Evolutionary conservation across 2,888 invertebrate genomes (phyloP).

Genomic region (Brachylomia viminalis): DNA sequence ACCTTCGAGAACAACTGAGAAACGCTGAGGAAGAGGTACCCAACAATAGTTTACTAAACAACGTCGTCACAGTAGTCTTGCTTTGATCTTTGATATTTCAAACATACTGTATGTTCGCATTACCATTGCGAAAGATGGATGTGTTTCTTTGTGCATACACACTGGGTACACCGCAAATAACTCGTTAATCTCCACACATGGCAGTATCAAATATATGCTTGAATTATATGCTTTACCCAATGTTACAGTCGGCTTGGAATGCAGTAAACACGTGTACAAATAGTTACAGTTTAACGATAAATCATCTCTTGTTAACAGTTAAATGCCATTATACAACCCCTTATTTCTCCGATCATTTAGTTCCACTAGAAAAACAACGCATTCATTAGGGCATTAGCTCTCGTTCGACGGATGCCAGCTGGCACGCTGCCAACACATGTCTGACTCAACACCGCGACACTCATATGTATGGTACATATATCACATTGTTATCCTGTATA

Average conservation of each 20-base stretch:
- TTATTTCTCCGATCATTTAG: constrained; percentile 74
- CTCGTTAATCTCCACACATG: constrained; percentile 34
- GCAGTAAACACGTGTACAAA: constrained; percentile 56
- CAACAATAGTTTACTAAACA: background rate
- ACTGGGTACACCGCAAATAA: constrained; percentile 45
- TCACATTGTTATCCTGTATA: constrained; percentile 51
- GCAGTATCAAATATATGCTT: constrained; percentile 32
- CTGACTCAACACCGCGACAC: constrained; percentile 79
- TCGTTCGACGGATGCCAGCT: constrained; percentile 74
- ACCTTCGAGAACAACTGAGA: constrained; percentile 97
- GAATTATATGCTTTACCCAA: constrained; percentile 34
- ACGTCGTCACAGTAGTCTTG: background rate
- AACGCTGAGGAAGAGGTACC: constrained; percentile 98
- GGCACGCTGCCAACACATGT: constrained; percentile 78
- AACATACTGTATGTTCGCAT: constrained; percentile 11
- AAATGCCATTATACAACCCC: constrained; percentile 66
- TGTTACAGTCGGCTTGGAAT: constrained; percentile 54
- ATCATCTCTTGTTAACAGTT: constrained; percentile 72
- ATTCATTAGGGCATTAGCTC: constrained; percentile 82
- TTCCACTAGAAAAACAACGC: constrained; percentile 77
- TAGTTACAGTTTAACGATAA: constrained; percentile 64
- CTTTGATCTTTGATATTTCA: constrained; percentile 26
- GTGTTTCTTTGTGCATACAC: constrained; percentile 19
- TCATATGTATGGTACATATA: constrained; percentile 70
- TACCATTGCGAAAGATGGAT: constrained; percentile 16